A percentile compares a stretch with the other conserved stretches of the same genome.
These are phyloP conservation scores for Megalonaias nervosa DNA, from an alignment of 1,140 invertebrate species.

Conservation along the genomic window DNA sequence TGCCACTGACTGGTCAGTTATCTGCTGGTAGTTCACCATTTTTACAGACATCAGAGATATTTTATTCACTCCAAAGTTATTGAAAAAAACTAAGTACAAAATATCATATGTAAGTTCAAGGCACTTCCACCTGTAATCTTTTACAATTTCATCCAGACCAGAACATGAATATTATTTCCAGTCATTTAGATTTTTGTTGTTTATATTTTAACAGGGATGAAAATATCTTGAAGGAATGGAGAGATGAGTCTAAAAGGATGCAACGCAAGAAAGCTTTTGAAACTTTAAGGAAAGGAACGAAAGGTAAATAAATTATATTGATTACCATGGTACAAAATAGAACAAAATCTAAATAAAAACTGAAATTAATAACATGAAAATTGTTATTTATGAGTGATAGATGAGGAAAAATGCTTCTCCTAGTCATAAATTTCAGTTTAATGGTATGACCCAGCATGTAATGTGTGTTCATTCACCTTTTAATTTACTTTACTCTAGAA, in stretches of 20 bases:
- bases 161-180: too few species aligned
- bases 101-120: too few species aligned
- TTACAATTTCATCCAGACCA: too few species aligned
- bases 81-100: too few species aligned
- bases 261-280: constrained; percentile 63
- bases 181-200: too few species aligned
- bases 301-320: constrained; percentile 33
- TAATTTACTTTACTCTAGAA: too few species aligned
- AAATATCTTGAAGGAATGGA: constrained; percentile 59
- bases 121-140: too few species aligned
- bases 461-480: background rate
- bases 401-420: too few species aligned
- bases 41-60: too few species aligned
- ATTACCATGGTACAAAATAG: constrained; percentile 6
- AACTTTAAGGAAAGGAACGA: constrained; percentile 51
- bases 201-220: constrained; percentile 55
- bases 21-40: too few species aligned
- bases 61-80: too few species aligned
- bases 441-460: background rate
- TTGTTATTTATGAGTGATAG: background rate
- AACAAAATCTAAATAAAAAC: background rate
- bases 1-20: too few species aligned
- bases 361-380: background rate
- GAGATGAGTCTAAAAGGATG: constrained; percentile 58
- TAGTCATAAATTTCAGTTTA: background rate